phyloP scores from a whole-genome alignment of 2,113 vertebrate genomes.

The Pagrus major region DNA sequence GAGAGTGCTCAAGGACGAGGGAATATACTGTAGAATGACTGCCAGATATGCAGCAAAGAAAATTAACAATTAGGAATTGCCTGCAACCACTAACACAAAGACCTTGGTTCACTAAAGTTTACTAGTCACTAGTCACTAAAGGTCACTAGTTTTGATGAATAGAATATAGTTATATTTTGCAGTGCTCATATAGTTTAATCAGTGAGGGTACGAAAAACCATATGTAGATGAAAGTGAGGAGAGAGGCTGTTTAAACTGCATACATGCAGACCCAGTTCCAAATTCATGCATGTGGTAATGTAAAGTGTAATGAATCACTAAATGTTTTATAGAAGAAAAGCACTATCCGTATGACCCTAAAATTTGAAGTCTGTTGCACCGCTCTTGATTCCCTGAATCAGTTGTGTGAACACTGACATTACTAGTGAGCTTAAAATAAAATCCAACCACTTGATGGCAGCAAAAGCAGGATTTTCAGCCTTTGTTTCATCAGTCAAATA shows the following conservation, averaged over 20 bases:
- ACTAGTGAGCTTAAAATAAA: background rate
- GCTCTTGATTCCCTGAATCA: background rate
- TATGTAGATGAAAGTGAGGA: background rate
- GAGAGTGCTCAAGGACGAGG: background rate
- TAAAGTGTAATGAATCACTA: background rate
- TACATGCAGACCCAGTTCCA: background rate
- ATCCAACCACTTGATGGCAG: constrained; percentile 65
- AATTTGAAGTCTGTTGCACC: background rate
- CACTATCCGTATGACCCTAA: background rate
- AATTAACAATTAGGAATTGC: background rate
- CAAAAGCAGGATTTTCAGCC: constrained; percentile 27
- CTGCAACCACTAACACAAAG: background rate
- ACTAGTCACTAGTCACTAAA: no score
- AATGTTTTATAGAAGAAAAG: background rate
- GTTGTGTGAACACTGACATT: background rate
- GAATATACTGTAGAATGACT: constrained; percentile 3
- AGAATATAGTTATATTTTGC: background rate
- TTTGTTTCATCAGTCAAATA: background rate
- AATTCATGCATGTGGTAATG: background rate
- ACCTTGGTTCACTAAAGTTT: background rate
- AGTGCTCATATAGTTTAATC: background rate
- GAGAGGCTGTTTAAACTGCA: background rate
- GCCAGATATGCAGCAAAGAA: background rate
- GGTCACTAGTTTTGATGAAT: background rate
- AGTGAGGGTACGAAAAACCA: background rate